Base-by-base conservation (phyloP, 1,140 invertebrate genomes). In the Alviniconcha marisindica region DNA sequence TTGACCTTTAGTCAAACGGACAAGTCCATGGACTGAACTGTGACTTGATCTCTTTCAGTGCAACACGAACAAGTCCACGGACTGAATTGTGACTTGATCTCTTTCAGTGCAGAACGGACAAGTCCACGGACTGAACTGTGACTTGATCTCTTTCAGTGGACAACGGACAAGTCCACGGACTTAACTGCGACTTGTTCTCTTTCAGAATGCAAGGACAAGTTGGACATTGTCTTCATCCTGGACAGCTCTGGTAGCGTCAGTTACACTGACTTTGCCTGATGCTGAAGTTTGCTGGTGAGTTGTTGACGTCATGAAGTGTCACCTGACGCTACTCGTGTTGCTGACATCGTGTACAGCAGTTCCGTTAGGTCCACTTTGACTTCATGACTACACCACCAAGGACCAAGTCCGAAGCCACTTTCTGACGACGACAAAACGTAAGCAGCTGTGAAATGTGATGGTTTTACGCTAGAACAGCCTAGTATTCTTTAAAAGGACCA, bases 171-270 rank as follows among this genome's bases (percentile, higher is more conserved):
- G n/a, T n/a, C n/a, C n/a, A n/a, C n/a, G n/a, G n/a, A n/a, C 48
- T 51, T 18, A 51, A 51, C 48, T 7, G 18, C 7, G 18, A 51
- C 48, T 10, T 51, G 18, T 10, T 18, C 48, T 10, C 18, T 60
- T 60, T 10, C 81, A 82, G 83, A 81, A 18, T 84, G 83, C 31
- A 42, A 71, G 15, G 56, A 54, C 33, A 21, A 40, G 5, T 24
- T 88, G 18, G 89, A 90, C 44, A 24, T 90, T 21, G 84, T 84
- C 36, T 90, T 89, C 83, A 85, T 90, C 48, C 63, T 89, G 36
- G 89, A 90, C 71, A 73, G 82, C 15, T 90, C 89, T 1, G 87
- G 87, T n/a, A 87, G 85, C 40, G 81, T 90, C 2, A 83, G 71
- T 28, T 12, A 40, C 10, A 54, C 14, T 15, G 78, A 88, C 63